A percentile compares a stretch with the other conserved stretches of the same genome.
phyloP scores from a whole-genome alignment of 2,888 invertebrate genomes.

The Ptychoptera contaminata region DNA sequence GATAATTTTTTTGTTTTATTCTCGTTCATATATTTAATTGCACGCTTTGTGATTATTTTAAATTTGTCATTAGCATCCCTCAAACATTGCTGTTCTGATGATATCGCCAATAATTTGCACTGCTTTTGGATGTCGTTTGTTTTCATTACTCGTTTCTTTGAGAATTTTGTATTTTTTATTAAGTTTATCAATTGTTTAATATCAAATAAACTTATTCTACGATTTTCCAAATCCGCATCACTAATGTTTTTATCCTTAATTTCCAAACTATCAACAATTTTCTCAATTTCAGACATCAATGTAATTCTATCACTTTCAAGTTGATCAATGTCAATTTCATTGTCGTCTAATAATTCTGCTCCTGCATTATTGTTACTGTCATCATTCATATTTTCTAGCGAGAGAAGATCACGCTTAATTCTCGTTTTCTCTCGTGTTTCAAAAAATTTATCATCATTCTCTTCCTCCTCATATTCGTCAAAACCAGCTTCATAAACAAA shows the following conservation, averaged over 20 bases:
- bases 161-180: neutral
- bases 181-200: slow-evolving; percentile 1
- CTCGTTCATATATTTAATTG: neutral
- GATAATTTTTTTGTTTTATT: neutral
- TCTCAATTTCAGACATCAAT: slow-evolving; percentile 2
- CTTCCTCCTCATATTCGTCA: neutral
- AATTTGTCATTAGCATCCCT: neutral
- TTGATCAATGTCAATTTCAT: neutral
- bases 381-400: neutral
- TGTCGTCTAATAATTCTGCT: neutral
- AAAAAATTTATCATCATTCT: neutral
- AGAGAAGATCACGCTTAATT: neutral
- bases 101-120: slow-evolving; percentile 3
- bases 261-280: slow-evolving; percentile 5
- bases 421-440: neutral
- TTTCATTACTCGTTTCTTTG: neutral
- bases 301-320: neutral
- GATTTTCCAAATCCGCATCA: neutral
- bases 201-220: neutral
- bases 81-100: slow-evolving; percentile 3
- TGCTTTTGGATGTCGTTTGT: neutral
- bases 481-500: neutral
- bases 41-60: neutral
- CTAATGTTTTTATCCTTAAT: neutral
- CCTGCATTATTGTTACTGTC: neutral